Base-by-base conservation (phyloP, 2,797 vertebrate species). In the Spondyliosoma cantharus region DNA sequence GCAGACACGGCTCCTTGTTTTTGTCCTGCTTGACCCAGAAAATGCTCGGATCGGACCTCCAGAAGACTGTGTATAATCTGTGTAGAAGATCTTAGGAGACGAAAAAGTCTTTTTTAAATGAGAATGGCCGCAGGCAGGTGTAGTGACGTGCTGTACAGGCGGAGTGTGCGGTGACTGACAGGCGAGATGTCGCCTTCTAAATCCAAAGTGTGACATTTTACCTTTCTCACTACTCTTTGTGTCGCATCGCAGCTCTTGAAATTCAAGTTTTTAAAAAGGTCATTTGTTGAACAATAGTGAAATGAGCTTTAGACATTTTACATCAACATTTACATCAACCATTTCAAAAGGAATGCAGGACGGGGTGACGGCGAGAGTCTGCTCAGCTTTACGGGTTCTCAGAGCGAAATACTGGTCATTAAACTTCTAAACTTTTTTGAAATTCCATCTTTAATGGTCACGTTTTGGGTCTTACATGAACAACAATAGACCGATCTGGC, bases 181-280 rank as follows among this genome's bases (percentile, higher is more conserved):
- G 37, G 7, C 62, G 50, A 86, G 67, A 84, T 42, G 82, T 92
- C 54, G 71, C 86, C 85, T 88, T 82, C 72, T 69, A 54, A 89
- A 90, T 81, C 93, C 91, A 92, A 92, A 93, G 91, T 69, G 86
- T 87, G 82, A 89, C 76, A 57, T 85, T 46, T 46, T 71, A 81
- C 74, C 73, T 74, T 89, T 86, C 79, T 88, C 84, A 83, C 84
- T 58, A 69, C 67, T 81, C 71, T 73, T 45, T 81, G 20, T 87
- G 78, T 89, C 78, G 25, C 82, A 80, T 87, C 13, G 79, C 82
- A 91, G 90, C 88, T 90, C 70, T 87, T 78, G 48, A 75, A 60
- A 76, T 79, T 72, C 72, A 48, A 73, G 68, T 83, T 86, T 84
- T 71, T 78, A 27, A 16, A 76, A 27, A 22, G 60, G 27, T 71